Evolutionary conservation across 2,797 vertebrate genomes (phyloP).

Genomic region (Pseudochirops corinnae): DNA sequence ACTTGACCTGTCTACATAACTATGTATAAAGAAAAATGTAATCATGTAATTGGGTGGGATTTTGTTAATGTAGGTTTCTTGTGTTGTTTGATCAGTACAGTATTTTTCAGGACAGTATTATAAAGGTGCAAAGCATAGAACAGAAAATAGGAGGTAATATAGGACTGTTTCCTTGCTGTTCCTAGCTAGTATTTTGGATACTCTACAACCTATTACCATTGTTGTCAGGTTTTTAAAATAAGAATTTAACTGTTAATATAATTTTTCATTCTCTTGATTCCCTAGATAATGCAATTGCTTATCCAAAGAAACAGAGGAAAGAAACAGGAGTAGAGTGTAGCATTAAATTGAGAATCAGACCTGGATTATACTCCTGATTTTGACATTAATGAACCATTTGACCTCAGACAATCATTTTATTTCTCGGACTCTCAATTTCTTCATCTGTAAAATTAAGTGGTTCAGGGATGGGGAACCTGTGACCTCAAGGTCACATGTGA

Average conservation of each 20-base stretch:
- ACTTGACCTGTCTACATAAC: background rate
- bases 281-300: background rate
- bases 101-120: background rate
- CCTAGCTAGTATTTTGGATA: background rate
- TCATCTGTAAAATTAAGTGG: background rate
- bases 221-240: background rate
- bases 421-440: background rate
- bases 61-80: background rate
- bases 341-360: background rate
- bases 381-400: background rate
- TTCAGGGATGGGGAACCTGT: no score
- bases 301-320: background rate
- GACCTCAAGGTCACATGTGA: no score
- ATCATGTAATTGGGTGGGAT: background rate
- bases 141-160: background rate
- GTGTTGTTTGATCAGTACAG: background rate
- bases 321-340: no score
- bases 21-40: background rate
- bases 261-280: background rate
- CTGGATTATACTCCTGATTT: background rate
- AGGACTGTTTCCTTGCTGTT: background rate
- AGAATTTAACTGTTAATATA: background rate
- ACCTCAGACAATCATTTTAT: background rate
- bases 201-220: background rate
- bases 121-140: background rate